Conservation (phyloP, 2,888 invertebrate genomes). For the Hemaris fuciformis region DNA sequence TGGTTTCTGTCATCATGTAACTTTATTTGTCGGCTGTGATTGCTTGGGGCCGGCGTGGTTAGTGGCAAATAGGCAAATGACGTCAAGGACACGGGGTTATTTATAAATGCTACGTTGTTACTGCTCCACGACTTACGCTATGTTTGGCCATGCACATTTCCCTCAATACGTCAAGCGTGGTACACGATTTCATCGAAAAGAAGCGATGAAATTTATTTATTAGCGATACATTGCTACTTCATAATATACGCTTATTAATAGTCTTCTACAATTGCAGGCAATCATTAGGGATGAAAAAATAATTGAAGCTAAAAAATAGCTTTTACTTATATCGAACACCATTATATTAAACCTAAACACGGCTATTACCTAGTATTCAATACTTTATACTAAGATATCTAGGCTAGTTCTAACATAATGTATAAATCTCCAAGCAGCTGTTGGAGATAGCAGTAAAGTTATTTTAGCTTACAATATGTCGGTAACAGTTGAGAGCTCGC, state of each 20-base stretch:
- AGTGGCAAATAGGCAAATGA: constrained; percentile 9
- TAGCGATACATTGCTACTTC: too few relatives aligned
- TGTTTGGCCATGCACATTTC: constrained; percentile 3
- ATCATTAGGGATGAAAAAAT: too few relatives aligned
- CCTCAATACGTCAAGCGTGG: neutral
- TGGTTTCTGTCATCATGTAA: constrained; percentile 1
- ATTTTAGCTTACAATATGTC: constrained; percentile 61
- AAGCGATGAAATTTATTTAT: neutral
- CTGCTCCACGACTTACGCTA: neutral
- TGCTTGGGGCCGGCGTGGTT: constrained; percentile 1
- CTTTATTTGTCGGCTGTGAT: neutral
- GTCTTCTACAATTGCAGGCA: too few relatives aligned
- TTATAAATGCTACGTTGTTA: constrained; percentile 4
- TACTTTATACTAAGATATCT: too few relatives aligned
- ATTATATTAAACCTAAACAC: too few relatives aligned
- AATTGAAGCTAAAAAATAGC: too few relatives aligned
- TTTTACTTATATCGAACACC: too few relatives aligned
- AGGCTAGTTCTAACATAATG: neutral
- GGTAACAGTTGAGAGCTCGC: constrained; percentile 59
- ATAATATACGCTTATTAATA: too few relatives aligned
- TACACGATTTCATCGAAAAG: neutral
- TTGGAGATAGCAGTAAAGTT: constrained; percentile 47
- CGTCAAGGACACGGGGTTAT: constrained; percentile 12
- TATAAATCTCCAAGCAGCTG: constrained; percentile 40
- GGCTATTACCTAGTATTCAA: too few relatives aligned